Evolutionary conservation across 2,888 invertebrate genomes (phyloP).

Genomic region (Caenorhabditis drosophilae): DNA sequence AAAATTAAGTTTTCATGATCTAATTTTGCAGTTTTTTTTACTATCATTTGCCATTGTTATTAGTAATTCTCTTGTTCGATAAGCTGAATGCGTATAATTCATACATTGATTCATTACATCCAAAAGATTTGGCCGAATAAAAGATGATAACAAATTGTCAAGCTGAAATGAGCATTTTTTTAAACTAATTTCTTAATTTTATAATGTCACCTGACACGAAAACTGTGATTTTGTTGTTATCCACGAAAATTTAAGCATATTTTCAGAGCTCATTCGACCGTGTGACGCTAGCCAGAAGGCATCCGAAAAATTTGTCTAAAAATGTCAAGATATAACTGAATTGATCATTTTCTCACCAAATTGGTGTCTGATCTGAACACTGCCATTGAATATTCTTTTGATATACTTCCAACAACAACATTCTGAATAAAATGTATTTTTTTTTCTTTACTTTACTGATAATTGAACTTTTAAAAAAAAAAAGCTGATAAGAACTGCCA

Average conservation of each 20-base stretch:
- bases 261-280: conserved; percentile 23
- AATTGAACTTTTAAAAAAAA: no score
- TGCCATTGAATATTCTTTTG: conserved; percentile 20
- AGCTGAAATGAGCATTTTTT: conserved; percentile 9
- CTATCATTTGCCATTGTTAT: conserved; percentile 36
- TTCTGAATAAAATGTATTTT: conserved; percentile 15
- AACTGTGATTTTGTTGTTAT: conserved; percentile 29
- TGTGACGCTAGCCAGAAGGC: conserved; percentile 31
- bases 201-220: not conserved
- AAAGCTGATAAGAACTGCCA: no score
- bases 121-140: conserved; percentile 22
- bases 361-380: conserved; percentile 32
- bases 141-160: conserved; percentile 15
- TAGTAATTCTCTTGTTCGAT: conserved; percentile 28
- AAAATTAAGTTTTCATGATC: no score
- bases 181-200: not conserved
- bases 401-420: conserved; percentile 28
- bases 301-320: conserved; percentile 21
- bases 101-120: conserved; percentile 38
- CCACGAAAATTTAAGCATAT: conserved; percentile 28
- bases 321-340: no score
- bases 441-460: no score
- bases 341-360: conserved; percentile 11
- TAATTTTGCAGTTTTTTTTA: no score
- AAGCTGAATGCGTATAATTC: conserved; percentile 26